Evolutionary conservation across 2,888 invertebrate species (phyloP), one percentile per base, ranked within the genome.

Genomic region (Dastarcus helophoroides): DNA sequence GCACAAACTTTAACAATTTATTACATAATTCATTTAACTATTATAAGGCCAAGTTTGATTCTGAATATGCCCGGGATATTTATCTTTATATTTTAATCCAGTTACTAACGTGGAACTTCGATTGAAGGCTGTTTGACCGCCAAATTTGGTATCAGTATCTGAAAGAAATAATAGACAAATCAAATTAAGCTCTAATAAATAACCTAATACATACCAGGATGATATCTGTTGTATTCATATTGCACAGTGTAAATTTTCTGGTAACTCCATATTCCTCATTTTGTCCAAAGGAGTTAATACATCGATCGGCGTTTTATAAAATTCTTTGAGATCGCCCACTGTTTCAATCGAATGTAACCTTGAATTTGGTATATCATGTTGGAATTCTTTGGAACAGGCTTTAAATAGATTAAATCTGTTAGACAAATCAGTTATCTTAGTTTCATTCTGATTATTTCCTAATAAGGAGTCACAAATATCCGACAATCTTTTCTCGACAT

Each of bases 221-320:
- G 73, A 60, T 89, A 94, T 33, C 90, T 67, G 23, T 79, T 56
- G 56, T 85, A 83, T 26, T 93, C 80, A 35, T 74, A 65, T 53
- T 84, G 80, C 3, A 94, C 68, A n/a, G 56, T 91, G 80, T 14
- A 95, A 60, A 65, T 95, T 95, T 49, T 79, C 77, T 0, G 94
- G 93, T 29, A 94, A 60, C 15, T 88, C 76, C 52, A 74, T 69
- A 35, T 64, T 69, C 37, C 69, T 72, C 47, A 89, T 53, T 16
- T 71, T 68, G 44, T 90, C 89, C 48, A 76, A 73, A 9, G 89
- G 88, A 11, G 79, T 74, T 3, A 64, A 67, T 0, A 72, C 73
- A 39, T 74, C 68, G 2, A 90, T 72, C 10, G 79, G 72, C 3
- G 79, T 80, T 28, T 63, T 51, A 52, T 89, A 91, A 58, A 83